A percentile compares a stretch with the other conserved stretches of the same genome.
phyloP scores from a whole-genome alignment of 2,113 vertebrate genomes.

The Hiodon tergisus region DNA sequence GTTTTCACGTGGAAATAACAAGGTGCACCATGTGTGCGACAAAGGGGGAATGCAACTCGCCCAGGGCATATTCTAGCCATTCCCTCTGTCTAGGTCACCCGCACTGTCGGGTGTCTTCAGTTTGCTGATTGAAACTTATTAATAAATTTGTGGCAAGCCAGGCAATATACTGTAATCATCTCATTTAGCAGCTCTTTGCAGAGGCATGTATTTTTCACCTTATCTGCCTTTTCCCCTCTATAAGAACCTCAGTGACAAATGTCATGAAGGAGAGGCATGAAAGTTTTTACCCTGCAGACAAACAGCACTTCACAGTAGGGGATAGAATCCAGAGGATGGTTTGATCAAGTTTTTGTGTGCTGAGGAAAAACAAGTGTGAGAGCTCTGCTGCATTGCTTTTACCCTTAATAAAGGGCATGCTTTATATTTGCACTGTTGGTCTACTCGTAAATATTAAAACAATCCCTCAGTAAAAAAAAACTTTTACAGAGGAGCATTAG shows the following conservation, averaged over 20 bases:
- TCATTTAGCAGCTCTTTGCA: neutral
- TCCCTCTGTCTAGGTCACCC: constrained; percentile 1
- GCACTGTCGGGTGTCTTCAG: neutral
- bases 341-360: too few relatives aligned
- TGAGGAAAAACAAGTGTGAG: neutral
- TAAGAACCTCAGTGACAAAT: neutral
- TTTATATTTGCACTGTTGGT: too few relatives aligned
- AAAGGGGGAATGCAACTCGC: neutral
- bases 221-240: neutral
- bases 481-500: neutral
- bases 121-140: neutral
- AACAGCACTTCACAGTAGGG: neutral
- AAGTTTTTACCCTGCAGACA: too few relatives aligned
- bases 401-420: too few relatives aligned
- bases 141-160: neutral
- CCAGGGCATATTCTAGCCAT: neutral
- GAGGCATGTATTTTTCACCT: neutral
- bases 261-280: neutral
- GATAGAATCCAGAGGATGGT: too few relatives aligned
- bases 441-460: neutral
- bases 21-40: neutral
- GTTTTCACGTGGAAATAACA: neutral
- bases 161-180: neutral
- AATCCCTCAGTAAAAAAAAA: neutral
- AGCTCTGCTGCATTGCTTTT: neutral